Conservation (phyloP, 1,140 invertebrate genomes). For the Caenorhabditis inopinata region DNA sequence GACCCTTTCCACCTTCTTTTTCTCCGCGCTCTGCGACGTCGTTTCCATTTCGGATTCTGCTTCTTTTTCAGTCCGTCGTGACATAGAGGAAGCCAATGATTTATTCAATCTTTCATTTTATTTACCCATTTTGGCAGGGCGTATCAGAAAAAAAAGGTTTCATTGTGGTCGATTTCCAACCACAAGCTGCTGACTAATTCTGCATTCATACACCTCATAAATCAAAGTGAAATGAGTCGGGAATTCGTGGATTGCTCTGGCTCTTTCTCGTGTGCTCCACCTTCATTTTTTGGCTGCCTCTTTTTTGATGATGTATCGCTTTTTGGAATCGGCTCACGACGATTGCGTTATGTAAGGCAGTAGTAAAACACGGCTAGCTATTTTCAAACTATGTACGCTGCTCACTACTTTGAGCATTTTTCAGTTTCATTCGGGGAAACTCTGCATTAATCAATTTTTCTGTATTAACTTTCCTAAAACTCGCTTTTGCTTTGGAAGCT, state of each 20-base stretch:
- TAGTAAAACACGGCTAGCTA: no score
- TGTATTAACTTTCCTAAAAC: no score
- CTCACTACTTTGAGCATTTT: no score
- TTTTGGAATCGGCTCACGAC: no score
- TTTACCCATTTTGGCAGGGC: background rate
- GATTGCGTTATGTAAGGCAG: no score
- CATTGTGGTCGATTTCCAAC: background rate
- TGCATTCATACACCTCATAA: constrained; percentile 30
- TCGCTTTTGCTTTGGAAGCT: no score
- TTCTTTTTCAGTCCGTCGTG: background rate
- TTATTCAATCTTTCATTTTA: background rate
- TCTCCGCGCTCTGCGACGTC: background rate
- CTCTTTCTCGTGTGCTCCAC: background rate
- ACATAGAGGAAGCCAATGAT: no score
- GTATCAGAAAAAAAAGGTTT: no score
- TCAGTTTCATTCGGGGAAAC: no score
- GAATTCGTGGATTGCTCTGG: background rate
- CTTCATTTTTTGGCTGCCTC: background rate
- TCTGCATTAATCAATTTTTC: no score
- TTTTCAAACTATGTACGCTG: no score
- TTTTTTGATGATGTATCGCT: constrained; percentile 1
- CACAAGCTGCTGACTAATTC: background rate
- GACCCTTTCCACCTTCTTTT: background rate
- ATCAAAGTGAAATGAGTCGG: constrained; percentile 24
- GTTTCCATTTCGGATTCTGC: background rate